Base-by-base conservation (phyloP, 2,113 vertebrate genomes). In the Oenanthe oenanthe region DNA sequence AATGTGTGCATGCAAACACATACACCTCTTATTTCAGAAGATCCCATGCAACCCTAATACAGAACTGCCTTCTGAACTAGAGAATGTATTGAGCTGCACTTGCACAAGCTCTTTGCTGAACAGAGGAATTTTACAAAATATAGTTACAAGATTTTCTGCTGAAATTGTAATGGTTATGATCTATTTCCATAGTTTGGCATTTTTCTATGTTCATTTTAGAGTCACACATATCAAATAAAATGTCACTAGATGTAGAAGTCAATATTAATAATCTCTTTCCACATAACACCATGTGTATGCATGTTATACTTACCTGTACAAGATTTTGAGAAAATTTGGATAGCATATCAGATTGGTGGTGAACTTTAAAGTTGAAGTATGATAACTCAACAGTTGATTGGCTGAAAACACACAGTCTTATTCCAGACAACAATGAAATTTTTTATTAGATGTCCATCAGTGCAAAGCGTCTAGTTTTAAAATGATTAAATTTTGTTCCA, bases 51-150 rank as follows among this genome's bases (percentile, higher is more conserved):
- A 82, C 48, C 58, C 84, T 62, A 95, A 93, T 62, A 90, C 91
- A 97, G 96, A 97, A 65, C 80, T 97, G 36, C 80, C 91, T 92
- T 96, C 89, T 92, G 85, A 88, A 93, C 47, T 6, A 77, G 77
- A 73, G 75, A 78, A 85, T 96, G 92, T 95, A 85, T 96, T 85
- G 94, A 65, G 34, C 85, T 92, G 60, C n/a, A 25, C 18, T 95
- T 95, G 87, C 65, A 54, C 4, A 50, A 91, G 63, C 56, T 90
- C 65, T 97, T 94, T 97, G 53, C 61, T 96, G 66, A 96, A 70
- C 48, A 95, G 58, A 82, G 68, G 85, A 82, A 68, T 95, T 96
- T 96, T 92, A 86, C 72, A 57, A 93, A 82, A 42, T 32, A 20
- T 6, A 57, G 62, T 53, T 53, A 34, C 22, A 54, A 65, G 67